Evolutionary conservation across 2,113 vertebrate genomes (phyloP).

Genomic region (Channa maculata): DNA sequence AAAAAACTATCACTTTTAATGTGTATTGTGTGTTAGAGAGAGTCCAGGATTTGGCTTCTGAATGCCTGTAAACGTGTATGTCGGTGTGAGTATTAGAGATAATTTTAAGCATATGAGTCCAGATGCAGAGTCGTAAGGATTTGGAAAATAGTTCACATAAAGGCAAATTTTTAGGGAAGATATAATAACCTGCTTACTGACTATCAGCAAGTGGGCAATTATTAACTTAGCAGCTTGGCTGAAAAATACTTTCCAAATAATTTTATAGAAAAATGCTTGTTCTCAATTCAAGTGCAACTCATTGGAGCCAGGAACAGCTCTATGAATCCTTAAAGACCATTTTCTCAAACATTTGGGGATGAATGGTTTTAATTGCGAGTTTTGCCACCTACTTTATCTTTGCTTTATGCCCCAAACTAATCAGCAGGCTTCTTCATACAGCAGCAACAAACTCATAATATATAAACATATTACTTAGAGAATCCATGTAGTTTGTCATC

Average conservation of each 20-base stretch:
- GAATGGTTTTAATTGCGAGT: constrained; percentile 28
- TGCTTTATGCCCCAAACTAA: constrained; percentile 14
- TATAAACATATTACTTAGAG: constrained; percentile 45
- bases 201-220: constrained; percentile 44
- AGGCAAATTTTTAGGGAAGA: constrained; percentile 11
- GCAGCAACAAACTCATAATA: constrained; percentile 30
- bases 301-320: constrained; percentile 19
- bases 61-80: too few relatives aligned
- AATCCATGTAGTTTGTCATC: constrained; percentile 74
- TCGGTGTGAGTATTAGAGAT: too few relatives aligned
- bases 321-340: background rate
- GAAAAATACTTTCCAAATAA: constrained; percentile 59
- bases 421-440: constrained; percentile 5
- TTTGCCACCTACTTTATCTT: constrained; percentile 19
- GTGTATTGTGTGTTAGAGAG: background rate
- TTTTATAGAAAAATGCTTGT: constrained; percentile 50
- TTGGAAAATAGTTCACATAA: constrained; percentile 22
- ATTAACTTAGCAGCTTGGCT: constrained; percentile 48
- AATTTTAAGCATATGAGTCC: background rate
- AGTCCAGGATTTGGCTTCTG: too few relatives aligned
- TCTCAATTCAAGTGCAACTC: constrained; percentile 37
- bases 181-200: constrained; percentile 25
- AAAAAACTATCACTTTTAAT: background rate
- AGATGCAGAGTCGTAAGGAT: constrained; percentile 29
- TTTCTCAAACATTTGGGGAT: constrained; percentile 10